Evolutionary conservation across 2,113 vertebrate species (phyloP).

Genomic region (Psettodes erumei): DNA sequence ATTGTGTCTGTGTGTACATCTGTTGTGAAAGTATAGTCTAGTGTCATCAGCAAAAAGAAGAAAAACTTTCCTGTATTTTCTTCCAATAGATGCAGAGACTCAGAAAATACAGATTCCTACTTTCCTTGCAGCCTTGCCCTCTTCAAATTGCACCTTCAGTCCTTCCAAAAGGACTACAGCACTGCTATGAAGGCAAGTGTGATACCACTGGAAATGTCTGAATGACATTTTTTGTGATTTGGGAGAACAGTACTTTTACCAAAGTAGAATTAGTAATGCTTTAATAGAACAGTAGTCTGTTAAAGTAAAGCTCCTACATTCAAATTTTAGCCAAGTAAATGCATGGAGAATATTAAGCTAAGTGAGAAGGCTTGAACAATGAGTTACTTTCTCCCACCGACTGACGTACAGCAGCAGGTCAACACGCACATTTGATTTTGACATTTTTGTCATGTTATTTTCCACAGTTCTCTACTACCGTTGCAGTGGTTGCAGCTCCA

Average conservation of each 20-base stretch:
- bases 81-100: constrained; percentile 81
- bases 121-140: constrained; percentile 85
- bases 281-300: too few relatives aligned
- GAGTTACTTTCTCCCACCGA: neutral
- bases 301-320: too few relatives aligned
- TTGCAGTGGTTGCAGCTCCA: constrained; percentile 68
- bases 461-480: constrained; percentile 68
- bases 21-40: neutral
- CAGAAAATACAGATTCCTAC: constrained; percentile 76
- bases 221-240: neutral
- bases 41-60: neutral
- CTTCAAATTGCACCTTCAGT: constrained; percentile 70
- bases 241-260: too few relatives aligned
- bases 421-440: neutral
- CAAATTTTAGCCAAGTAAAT: too few relatives aligned
- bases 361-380: too few relatives aligned
- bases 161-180: constrained; percentile 69
- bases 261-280: neutral
- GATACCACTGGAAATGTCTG: too few relatives aligned
- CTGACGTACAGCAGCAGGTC: neutral
- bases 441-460: neutral
- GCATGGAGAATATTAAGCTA: too few relatives aligned
- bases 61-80: neutral
- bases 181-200: constrained; percentile 75
- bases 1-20: neutral